Base-by-base conservation (phyloP, 2,888 invertebrate species). In the Sesia bembeciformis region DNA sequence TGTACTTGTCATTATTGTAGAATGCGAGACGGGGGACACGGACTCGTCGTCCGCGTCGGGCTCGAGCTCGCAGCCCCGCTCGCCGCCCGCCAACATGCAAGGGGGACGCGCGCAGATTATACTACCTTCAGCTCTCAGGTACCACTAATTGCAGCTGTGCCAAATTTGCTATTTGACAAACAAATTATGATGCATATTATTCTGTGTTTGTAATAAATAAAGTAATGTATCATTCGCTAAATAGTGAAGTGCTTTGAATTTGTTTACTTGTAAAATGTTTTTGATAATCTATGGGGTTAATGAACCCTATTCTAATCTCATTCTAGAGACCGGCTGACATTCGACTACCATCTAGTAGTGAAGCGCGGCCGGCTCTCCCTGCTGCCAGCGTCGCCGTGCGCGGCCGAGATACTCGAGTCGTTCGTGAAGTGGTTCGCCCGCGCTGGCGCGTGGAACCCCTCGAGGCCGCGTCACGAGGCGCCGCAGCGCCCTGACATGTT, bases 391-490 rank as follows among this genome's bases (percentile, higher is more conserved):
- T 59, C 76, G 40, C 90, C 90, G 7, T 76, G 78, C 72, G 90
- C 82, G 1, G 85, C 87, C 38, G 78, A 85, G 57, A 85, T 90
- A 59, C 72, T 90, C 23, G 90, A 90, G 74, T 79, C 82, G 4
- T 89, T 83, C 72, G 89, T 90, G 52, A 84, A 84, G 61, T 89
- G 88, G 87, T 88, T 82, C 72, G 87, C 87, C 53, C 81, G 87
- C 58, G 82, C 87, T 56, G 88, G 88, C 58, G 88, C 87, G 40
- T 88, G 88, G 88, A 78, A 80, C 59, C 71, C 79, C 40, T 68
- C 80, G 40, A 70, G 81, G 43, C 73, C 68, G 3, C 68, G 80
- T 0, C 68, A 75, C 63, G 83, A 85, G 50, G 81, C 85, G 52
- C 76, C 82, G 39, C 50, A 38, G 5, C 50, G 50, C 3, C 50